These are phyloP conservation scores for Triplophysa dalaica DNA, from an alignment of 2,113 vertebrate species.

Conservation along the genomic window DNA sequence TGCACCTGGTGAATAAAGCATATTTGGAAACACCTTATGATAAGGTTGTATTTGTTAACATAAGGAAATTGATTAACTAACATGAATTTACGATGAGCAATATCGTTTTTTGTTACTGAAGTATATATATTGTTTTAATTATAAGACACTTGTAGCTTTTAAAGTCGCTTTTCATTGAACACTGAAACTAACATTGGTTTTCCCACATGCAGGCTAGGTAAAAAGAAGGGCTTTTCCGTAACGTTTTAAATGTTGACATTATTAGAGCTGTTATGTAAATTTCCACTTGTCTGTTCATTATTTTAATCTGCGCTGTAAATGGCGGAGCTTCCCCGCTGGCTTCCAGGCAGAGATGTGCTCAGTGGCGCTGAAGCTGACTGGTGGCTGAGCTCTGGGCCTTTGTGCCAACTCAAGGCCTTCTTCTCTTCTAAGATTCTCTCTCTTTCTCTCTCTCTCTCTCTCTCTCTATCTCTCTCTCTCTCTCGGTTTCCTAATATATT, in stretches of 20 bases:
- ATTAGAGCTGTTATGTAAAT: slow-evolving; percentile 27
- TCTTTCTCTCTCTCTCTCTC: neutral
- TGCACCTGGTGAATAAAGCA: too few species aligned
- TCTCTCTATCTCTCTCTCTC: neutral
- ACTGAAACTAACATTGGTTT: slow-evolving; percentile 3
- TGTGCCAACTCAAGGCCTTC: neutral
- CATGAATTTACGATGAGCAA: too few species aligned
- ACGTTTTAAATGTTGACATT: slow-evolving; percentile 32
- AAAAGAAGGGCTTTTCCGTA: neutral
- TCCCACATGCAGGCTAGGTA: neutral
- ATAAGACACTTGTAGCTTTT: too few species aligned
- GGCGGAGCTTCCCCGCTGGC: slow-evolving; percentile 55
- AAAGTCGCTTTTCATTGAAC: too few species aligned
- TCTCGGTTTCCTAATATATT: neutral
- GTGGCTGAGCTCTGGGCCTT: neutral
- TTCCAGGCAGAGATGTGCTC: slow-evolving; percentile 53
- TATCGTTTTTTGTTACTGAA: too few species aligned
- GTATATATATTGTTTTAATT: too few species aligned
- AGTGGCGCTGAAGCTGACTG: slow-evolving; percentile 36
- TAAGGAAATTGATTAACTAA: too few species aligned
- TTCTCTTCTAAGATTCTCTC: neutral
- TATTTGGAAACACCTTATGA: too few species aligned
- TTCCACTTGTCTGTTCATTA: slow-evolving; percentile 24
- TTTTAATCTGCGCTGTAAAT: slow-evolving; percentile 65
- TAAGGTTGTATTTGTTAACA: too few species aligned